Conservation (phyloP, 2,888 invertebrate genomes). For the Aspidiotus destructor region DNA sequence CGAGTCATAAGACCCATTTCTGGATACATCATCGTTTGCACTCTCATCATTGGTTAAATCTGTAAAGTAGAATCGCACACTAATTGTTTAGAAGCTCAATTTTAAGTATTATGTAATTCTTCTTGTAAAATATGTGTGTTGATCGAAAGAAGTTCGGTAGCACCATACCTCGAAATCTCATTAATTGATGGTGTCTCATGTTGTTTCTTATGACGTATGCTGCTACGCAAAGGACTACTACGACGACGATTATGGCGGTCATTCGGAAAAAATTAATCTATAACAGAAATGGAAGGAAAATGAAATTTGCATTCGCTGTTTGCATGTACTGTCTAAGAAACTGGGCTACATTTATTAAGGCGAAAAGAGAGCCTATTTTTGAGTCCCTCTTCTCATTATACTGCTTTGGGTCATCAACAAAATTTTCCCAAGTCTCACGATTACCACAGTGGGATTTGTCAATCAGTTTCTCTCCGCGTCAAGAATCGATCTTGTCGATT, state of each 20-base stretch:
- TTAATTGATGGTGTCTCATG: slow-evolving; percentile 26
- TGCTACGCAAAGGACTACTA: slow-evolving; percentile 35
- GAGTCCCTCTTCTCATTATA: neutral
- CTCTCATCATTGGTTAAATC: slow-evolving; percentile 33
- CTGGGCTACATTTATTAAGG: slow-evolving; percentile 3
- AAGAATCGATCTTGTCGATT: no score
- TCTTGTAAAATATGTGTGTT: slow-evolving; percentile 1
- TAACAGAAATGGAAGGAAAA: neutral
- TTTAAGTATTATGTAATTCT: no score
- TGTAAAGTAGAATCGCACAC: neutral
- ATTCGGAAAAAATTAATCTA: slow-evolving; percentile 38
- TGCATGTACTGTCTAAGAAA: neutral
- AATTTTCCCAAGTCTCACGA: no score
- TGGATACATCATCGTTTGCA: slow-evolving; percentile 30
- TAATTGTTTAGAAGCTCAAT: neutral
- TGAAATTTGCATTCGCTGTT: no score
- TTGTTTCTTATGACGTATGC: slow-evolving; percentile 35
- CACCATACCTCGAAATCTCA: slow-evolving; percentile 33
- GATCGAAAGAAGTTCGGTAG: neutral
- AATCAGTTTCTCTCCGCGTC: no score
- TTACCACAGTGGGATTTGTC: no score
- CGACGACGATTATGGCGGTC: slow-evolving; percentile 35
- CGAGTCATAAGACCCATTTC: slow-evolving; percentile 29
- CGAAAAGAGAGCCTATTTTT: neutral
- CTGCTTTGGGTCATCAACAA: no score